Conservation (phyloP, 2,797 vertebrate species). For the Gambelia wislizenii region DNA sequence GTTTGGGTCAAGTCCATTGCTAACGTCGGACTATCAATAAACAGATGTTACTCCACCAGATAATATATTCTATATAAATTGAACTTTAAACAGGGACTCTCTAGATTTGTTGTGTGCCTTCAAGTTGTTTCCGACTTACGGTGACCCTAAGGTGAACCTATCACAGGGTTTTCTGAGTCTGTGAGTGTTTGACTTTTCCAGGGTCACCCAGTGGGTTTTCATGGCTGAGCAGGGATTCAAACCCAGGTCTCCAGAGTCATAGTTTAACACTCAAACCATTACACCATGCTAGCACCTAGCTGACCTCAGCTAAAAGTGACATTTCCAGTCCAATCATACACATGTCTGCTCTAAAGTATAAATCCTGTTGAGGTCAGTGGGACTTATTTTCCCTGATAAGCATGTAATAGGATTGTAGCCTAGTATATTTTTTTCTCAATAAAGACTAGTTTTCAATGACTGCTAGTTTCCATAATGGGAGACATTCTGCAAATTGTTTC, state of each 20-base stretch:
- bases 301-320: background rate
- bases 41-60: background rate
- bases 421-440: background rate
- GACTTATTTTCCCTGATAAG: background rate
- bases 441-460: background rate
- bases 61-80: background rate
- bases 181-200: no score
- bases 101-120: no score
- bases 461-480: slow-evolving; percentile 52
- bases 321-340: background rate
- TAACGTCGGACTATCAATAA: background rate
- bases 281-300: no score
- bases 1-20: background rate
- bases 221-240: no score
- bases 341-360: background rate
- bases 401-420: background rate
- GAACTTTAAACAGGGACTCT: background rate
- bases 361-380: background rate
- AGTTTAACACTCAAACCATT: no score
- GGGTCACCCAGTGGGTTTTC: no score
- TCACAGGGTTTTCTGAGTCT: no score
- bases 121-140: no score
- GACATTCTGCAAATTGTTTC: slow-evolving; percentile 55
- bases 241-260: no score
- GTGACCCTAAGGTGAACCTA: no score